These are phyloP conservation scores for Charanyca ferruginea DNA, from an alignment of 2,888 invertebrate genomes.

Conservation along the genomic window DNA sequence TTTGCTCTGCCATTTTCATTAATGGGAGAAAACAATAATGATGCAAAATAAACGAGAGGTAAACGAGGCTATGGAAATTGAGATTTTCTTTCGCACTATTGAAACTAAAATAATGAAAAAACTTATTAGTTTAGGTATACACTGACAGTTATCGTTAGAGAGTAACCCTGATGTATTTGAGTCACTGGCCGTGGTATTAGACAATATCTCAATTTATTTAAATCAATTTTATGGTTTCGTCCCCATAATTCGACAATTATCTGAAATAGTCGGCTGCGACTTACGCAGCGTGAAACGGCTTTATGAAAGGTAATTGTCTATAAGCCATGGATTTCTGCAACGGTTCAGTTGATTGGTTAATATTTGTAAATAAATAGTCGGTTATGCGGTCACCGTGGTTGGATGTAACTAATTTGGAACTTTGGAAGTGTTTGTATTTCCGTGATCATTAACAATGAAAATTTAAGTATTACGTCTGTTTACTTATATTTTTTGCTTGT, in stretches of 20 bases:
- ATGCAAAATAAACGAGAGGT: constrained; percentile 6
- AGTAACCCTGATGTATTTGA: too few species aligned
- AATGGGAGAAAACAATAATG: constrained; percentile 33
- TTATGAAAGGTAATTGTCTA: constrained; percentile 65
- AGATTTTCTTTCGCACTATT: background rate
- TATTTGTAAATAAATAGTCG: constrained; percentile 58
- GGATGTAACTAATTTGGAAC: constrained; percentile 29
- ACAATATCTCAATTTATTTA: constrained; percentile 30
- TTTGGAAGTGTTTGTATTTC: constrained; percentile 31
- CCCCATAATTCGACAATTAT: constrained; percentile 63
- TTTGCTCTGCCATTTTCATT: constrained; percentile 16
- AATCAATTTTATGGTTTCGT: constrained; percentile 70
- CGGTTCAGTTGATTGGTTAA: constrained; percentile 56
- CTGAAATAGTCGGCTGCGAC: constrained; percentile 58
- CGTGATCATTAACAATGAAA: constrained; percentile 19
- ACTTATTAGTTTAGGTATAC: too few species aligned
- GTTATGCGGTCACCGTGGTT: constrained; percentile 50
- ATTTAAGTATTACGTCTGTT: background rate
- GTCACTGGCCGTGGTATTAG: background rate
- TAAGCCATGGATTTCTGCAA: constrained; percentile 63
- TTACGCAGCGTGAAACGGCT: constrained; percentile 68
- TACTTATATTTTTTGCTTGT: too few species aligned
- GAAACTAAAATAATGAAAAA: background rate
- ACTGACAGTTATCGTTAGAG: background rate
- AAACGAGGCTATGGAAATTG: background rate